Evolutionary conservation across 2,113 vertebrate species (phyloP).

Genomic region (Azemiops feae): DNA sequence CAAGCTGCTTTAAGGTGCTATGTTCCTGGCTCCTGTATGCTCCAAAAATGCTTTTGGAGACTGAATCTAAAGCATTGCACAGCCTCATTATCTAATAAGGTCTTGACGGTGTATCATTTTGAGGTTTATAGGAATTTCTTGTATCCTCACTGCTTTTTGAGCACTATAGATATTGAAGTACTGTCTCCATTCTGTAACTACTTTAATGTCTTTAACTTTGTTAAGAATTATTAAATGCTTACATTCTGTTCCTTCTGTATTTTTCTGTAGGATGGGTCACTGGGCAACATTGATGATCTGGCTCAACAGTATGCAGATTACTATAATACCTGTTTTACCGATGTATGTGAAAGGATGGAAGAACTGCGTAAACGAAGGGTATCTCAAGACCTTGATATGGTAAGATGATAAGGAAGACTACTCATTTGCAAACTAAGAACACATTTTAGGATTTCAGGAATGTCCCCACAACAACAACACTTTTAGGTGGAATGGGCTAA

Average conservation of each 20-base stretch:
- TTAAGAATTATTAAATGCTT: neutral
- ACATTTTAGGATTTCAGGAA: neutral
- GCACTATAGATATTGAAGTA: neutral
- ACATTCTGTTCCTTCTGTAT: neutral
- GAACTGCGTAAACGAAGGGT: conserved; percentile 90
- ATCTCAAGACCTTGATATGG: conserved; percentile 91
- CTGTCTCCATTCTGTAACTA: neutral
- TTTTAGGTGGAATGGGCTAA: neutral
- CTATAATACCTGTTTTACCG: conserved; percentile 92
- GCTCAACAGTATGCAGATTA: conserved; percentile 96
- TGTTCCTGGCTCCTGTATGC: neutral
- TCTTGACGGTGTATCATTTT: neutral
- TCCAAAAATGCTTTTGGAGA: neutral
- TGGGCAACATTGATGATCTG: conserved; percentile 97
- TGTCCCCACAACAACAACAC: neutral
- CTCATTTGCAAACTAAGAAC: neutral
- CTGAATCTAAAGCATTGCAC: neutral
- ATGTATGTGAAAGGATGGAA: conserved; percentile 95
- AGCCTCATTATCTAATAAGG: neutral
- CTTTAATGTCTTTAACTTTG: neutral
- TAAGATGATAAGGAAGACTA: conserved; percentile 55
- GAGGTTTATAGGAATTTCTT: neutral
- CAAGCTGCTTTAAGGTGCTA: neutral
- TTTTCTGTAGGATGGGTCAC: conserved; percentile 85
- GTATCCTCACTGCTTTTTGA: neutral